Conservation (phyloP, 2,797 vertebrate species). For the Garrulus glandarius region DNA sequence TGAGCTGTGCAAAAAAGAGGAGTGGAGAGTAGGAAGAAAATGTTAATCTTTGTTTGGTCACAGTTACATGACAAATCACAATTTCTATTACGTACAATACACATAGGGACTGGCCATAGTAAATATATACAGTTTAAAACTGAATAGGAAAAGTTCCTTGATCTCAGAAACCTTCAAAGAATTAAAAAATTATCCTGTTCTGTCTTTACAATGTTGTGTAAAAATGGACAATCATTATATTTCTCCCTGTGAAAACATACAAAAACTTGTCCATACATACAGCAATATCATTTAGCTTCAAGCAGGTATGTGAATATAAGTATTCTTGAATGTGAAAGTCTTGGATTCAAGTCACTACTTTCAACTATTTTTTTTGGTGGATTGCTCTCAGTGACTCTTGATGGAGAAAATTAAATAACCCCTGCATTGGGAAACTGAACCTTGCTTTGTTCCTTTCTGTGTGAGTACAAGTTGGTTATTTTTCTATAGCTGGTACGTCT, state of each 20-base stretch:
- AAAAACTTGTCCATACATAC: neutral
- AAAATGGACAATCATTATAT: neutral
- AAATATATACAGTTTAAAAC: neutral
- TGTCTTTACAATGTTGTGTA: neutral
- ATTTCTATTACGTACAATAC: neutral
- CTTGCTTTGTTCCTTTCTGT: neutral
- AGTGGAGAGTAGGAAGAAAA: neutral
- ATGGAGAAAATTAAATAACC: constrained; percentile 20
- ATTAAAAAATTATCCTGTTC: neutral
- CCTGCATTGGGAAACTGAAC: neutral
- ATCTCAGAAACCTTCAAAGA: neutral
- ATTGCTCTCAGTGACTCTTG: neutral
- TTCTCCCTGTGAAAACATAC: neutral
- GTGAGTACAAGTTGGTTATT: neutral
- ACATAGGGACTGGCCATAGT: neutral
- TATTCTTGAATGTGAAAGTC: neutral
- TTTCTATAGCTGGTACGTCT: neutral
- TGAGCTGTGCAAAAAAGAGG: neutral
- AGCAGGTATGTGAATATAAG: neutral
- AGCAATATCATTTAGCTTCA: neutral
- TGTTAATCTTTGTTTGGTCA: neutral
- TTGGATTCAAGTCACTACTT: neutral
- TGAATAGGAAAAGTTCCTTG: neutral
- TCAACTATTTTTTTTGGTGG: neutral
- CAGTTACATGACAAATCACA: neutral